Base-by-base conservation (phyloP, 2,888 invertebrate species). In the Chorisops tibialis region DNA sequence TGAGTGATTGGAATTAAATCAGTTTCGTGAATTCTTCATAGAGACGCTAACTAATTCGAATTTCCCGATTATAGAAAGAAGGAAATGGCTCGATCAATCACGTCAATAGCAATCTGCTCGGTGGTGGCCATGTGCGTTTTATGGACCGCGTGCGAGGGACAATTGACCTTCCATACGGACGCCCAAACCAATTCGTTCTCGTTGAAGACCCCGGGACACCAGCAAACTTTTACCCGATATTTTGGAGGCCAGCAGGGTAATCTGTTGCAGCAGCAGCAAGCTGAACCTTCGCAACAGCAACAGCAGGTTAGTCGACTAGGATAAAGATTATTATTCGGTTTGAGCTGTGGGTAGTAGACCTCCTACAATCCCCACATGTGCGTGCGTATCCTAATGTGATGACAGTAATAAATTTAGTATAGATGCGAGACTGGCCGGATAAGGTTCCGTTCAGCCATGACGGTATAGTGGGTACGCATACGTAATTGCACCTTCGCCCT, bases 151-250 rank as follows among this genome's bases (percentile, higher is more conserved):
- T 48, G 59, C 21, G 21, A 21, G n/a, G 75, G 73, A 21, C 79
- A 79, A 64, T 67, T 78, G 61, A 70, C 75, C 51, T 74, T 71
- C 48, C 78, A 77, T 67, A 73, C 71, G 12, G 78, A 78, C 63
- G 72, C 75, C 45, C 73, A 73, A 65, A 68, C 70, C 9, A 78
- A 78, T 61, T 76, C 79, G 16, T 78, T 73, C 47, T 73, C 74
- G 5, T 62, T 78, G 22, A 76, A 76, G 68, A 69, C 78, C n/a
- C 78, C 78, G 11, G 69, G 71, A 14, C 63, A 74, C 63, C 76
- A 76, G 66, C 78, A 77, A 65, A 74, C 72, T 47, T 78, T 76
- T 59, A 76, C 77, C 2, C 70, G 77, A 5, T 74, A 73, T 58
- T 78, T 69, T 59, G 76, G 75, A n/a, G 73, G 71, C 3, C 69